Percentiles rank a stretch among this genome's conserved stretches.
Conservation (phyloP, 2,113 vertebrate species). For the Platycercus adscitus region DNA sequence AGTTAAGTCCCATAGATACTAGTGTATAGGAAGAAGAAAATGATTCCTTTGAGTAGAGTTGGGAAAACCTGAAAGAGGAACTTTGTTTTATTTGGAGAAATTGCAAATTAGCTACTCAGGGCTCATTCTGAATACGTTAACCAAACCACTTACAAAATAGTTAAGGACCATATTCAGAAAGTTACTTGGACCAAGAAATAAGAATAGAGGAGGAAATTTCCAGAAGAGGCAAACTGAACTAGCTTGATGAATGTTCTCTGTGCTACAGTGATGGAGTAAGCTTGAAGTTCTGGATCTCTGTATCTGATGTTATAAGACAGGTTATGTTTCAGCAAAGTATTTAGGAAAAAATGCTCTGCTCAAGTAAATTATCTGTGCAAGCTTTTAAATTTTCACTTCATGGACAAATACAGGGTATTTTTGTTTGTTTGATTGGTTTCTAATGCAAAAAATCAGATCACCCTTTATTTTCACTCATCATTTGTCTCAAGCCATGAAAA, state of each 20-base stretch:
- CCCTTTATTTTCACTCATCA: background rate
- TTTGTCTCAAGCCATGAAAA: background rate
- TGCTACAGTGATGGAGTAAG: background rate
- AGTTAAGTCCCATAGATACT: background rate
- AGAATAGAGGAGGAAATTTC: background rate
- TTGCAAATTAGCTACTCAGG: background rate
- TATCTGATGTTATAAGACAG: background rate
- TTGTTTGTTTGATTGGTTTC: background rate
- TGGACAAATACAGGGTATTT: background rate
- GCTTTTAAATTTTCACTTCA: background rate
- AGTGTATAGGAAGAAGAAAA: background rate
- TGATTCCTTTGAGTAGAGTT: background rate
- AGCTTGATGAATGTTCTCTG: background rate
- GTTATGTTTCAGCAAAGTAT: background rate
- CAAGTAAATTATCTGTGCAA: background rate
- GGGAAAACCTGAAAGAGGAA: background rate
- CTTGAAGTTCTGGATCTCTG: background rate
- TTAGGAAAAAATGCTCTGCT: background rate
- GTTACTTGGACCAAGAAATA: background rate
- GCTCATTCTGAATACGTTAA: background rate
- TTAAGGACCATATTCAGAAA: slow-evolving; percentile 1
- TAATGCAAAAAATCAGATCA: background rate
- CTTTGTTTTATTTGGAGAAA: slow-evolving; percentile 15
- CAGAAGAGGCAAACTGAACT: background rate
- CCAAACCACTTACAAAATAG: background rate